phyloP scores from a whole-genome alignment of 2,113 vertebrate genomes.

The Parus major region DNA sequence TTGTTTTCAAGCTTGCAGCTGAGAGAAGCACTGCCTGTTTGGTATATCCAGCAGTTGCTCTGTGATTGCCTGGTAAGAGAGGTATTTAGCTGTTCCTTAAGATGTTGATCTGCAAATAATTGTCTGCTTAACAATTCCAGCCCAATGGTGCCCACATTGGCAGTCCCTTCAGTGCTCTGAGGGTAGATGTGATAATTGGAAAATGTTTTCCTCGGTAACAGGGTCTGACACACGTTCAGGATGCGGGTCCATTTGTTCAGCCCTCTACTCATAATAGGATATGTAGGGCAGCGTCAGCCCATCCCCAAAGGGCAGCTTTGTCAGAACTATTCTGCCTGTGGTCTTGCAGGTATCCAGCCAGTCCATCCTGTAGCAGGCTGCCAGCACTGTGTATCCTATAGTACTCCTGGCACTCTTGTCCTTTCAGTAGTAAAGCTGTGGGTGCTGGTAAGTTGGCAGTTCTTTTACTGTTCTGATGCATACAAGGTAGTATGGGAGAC shows the following conservation, averaged over 20 bases:
- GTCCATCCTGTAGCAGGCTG: not conserved
- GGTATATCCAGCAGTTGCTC: not conserved
- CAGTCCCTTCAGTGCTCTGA: not conserved
- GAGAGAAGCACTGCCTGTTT: not conserved
- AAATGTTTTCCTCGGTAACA: not conserved
- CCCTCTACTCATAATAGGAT: not conserved
- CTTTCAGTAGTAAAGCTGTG: not conserved
- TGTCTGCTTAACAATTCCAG: not conserved
- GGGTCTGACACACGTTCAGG: not conserved
- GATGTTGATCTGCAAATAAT: not conserved
- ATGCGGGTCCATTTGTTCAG: not conserved
- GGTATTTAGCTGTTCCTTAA: not conserved
- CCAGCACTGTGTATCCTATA: fast-evolving
- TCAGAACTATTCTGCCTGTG: not conserved
- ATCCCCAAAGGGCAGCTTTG: not conserved
- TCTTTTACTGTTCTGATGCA: conserved; percentile 28
- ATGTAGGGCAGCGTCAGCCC: not conserved
- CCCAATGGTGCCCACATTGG: not conserved
- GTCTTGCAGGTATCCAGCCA: not conserved
- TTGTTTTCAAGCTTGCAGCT: not conserved
- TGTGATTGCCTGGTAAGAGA: not conserved
- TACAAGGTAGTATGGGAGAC: not conserved
- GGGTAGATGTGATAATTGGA: not conserved
- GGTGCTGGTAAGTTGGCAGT: conserved; percentile 8
- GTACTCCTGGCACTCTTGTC: not conserved